Conservation (phyloP, 2,888 invertebrate genomes). For the Digitonthophagus gazella region DNA sequence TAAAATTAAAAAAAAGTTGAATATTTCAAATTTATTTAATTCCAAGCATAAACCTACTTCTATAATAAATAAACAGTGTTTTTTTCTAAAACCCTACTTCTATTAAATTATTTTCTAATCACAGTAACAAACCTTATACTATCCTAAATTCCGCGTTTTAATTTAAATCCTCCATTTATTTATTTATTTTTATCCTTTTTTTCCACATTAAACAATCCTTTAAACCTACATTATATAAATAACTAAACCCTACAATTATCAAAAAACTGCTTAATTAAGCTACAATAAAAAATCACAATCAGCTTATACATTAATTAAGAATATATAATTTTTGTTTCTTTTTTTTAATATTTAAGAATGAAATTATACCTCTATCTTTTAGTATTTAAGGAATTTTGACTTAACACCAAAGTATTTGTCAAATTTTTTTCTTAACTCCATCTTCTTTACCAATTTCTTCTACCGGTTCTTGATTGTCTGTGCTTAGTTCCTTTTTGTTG, state of each 20-base stretch:
- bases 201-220: too few relatives aligned
- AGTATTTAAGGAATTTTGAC: too few relatives aligned
- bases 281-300: neutral
- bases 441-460: conserved; percentile 30
- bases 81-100: neutral
- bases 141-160: too few relatives aligned
- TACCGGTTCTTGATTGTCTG: conserved; percentile 7
- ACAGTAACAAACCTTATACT: neutral
- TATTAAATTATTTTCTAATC: neutral
- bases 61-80: neutral
- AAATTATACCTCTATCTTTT: too few relatives aligned
- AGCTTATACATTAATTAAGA: neutral
- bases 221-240: too few relatives aligned
- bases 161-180: too few relatives aligned
- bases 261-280: neutral
- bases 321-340: too few relatives aligned
- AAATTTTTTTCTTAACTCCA: conserved; percentile 40
- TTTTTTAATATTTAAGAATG: too few relatives aligned
- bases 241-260: too few relatives aligned
- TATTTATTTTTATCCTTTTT: too few relatives aligned
- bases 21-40: neutral
- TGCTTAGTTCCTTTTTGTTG: conserved; percentile 27
- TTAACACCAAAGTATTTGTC: conserved; percentile 31
- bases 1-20: too few relatives aligned
- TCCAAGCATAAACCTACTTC: neutral